Evolutionary conservation across 2,113 vertebrate species (phyloP).

Genomic region (Sinocyclocheilus anophthalmus): DNA sequence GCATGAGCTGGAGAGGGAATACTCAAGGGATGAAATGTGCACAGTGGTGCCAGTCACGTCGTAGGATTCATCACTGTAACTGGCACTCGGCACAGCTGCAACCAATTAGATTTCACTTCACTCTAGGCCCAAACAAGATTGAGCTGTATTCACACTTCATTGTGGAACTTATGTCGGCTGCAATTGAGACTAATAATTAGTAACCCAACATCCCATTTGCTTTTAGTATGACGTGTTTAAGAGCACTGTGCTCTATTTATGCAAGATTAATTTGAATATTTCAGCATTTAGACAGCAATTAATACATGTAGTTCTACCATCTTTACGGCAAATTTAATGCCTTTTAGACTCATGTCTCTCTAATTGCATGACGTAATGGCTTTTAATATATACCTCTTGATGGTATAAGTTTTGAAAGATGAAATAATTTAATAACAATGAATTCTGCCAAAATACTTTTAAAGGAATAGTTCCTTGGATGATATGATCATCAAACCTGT

Average conservation of each 20-base stretch:
- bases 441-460: background rate
- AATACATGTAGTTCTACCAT: constrained; percentile 61
- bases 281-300: constrained; percentile 70
- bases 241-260: constrained; percentile 68
- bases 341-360: constrained; percentile 52
- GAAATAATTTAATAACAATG: constrained; percentile 9
- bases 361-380: constrained; percentile 51
- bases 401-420: constrained; percentile 10
- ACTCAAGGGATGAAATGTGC: constrained; percentile 34
- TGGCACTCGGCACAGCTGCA: constrained; percentile 36
- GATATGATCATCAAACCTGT: background rate
- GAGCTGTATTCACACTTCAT: constrained; percentile 48
- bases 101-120: constrained; percentile 38
- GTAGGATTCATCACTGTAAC: constrained; percentile 37
- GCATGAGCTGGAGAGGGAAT: constrained; percentile 1
- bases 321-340: constrained; percentile 56
- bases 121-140: constrained; percentile 33
- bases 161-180: constrained; percentile 49
- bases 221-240: constrained; percentile 68
- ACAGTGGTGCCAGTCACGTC: constrained; percentile 20
- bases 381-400: constrained; percentile 14
- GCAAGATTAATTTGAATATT: constrained; percentile 70
- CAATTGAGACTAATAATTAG: constrained; percentile 69
- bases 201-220: constrained; percentile 70
- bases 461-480: background rate